Conservation (phyloP, 2,888 invertebrate genomes). For the Tachystola acroxantha region DNA sequence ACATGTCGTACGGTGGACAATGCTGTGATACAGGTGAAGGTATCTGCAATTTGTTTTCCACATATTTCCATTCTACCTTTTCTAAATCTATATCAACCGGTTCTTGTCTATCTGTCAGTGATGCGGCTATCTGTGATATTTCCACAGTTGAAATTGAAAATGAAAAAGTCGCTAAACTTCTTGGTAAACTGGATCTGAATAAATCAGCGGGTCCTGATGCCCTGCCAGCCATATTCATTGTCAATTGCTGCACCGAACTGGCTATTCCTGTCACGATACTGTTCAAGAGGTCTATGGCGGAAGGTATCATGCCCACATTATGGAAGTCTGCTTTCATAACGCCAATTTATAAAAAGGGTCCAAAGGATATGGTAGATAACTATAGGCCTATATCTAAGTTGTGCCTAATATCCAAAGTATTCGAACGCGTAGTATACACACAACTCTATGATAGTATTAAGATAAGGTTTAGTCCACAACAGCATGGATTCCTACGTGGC, state of each 20-base stretch:
- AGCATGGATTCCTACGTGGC: slow-evolving; percentile 4
- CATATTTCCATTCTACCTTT: neutral
- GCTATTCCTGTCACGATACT: neutral
- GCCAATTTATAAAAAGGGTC: neutral
- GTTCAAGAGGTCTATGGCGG: neutral
- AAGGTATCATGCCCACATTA: neutral
- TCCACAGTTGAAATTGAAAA: too few relatives aligned
- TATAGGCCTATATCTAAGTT: slow-evolving; percentile 7
- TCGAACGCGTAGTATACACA: neutral
- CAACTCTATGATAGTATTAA: neutral
- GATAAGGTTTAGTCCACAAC: neutral
- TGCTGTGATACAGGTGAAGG: neutral
- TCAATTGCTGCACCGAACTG: neutral
- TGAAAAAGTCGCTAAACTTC: too few relatives aligned
- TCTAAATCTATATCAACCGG: too few relatives aligned
- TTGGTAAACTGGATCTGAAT: neutral
- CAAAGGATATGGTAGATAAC: neutral
- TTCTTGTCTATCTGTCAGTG: too few relatives aligned
- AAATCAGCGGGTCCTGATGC: neutral
- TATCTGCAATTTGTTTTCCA: neutral
- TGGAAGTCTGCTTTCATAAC: slow-evolving; percentile 8
- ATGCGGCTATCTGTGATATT: too few relatives aligned
- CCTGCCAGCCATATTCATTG: neutral
- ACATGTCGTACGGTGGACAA: neutral
- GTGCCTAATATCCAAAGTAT: slow-evolving; percentile 5